These are phyloP conservation scores for Rhinoraja longicauda DNA, from an alignment of 2,797 vertebrate genomes.

Conservation along the genomic window DNA sequence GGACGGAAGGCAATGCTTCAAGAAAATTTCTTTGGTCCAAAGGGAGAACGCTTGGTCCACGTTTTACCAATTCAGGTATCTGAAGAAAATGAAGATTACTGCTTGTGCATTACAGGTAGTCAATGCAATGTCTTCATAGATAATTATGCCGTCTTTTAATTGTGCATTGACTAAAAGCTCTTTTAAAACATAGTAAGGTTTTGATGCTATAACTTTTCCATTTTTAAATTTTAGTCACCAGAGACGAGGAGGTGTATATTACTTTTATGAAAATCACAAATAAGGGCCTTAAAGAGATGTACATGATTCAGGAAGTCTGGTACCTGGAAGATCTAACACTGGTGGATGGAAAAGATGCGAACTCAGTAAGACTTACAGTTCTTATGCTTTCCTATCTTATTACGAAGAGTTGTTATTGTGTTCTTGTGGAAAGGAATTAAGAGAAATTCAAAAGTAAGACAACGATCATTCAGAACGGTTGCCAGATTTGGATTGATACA, in stretches of 20 bases:
- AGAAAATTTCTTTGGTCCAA: neutral
- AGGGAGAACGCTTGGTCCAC: conserved; percentile 1
- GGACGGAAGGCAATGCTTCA: conserved; percentile 15
- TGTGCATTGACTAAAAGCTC: neutral
- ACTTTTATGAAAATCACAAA: neutral
- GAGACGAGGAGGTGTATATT: neutral
- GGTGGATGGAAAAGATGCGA: conserved; percentile 32
- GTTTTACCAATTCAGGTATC: conserved; percentile 12
- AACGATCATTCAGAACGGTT: no score
- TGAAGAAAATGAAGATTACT: conserved; percentile 28
- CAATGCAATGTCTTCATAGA: neutral
- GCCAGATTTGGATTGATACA: no score
- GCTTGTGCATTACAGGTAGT: conserved; percentile 34
- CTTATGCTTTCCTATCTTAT: neutral
- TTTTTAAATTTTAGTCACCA: conserved; percentile 8
- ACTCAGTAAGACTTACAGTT: neutral
- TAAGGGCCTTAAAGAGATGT: neutral
- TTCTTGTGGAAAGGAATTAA: neutral
- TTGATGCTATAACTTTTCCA: neutral
- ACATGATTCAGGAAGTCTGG: neutral
- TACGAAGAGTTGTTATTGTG: neutral
- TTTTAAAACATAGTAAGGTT: neutral
- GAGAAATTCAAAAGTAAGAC: neutral
- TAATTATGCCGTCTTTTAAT: neutral
- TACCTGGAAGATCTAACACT: neutral